These are phyloP conservation scores for Cordilura impudica DNA, from an alignment of 2,888 invertebrate genomes.

Conservation along the genomic window DNA sequence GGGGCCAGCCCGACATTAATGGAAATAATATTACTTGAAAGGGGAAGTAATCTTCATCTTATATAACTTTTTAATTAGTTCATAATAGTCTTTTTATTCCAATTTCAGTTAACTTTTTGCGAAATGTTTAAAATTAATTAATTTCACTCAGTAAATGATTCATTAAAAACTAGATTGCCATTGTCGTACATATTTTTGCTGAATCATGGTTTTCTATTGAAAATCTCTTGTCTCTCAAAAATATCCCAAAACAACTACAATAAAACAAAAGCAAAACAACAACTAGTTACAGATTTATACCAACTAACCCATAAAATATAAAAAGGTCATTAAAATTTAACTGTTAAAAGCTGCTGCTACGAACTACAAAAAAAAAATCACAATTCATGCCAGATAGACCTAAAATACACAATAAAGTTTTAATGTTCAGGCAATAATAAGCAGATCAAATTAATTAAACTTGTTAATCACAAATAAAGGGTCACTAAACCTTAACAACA, in stretches of 20 bases:
- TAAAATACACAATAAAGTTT: not conserved
- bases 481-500: not conserved
- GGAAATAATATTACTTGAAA: too few species aligned
- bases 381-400: not conserved
- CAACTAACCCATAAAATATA: not conserved
- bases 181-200: not conserved
- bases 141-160: constrained; percentile 1
- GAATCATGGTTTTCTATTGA: not conserved
- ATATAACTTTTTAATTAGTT: too few species aligned
- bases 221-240: not conserved
- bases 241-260: constrained; percentile 14
- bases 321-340: constrained; percentile 40
- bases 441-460: constrained; percentile 24
- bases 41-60: too few species aligned
- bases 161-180: not conserved
- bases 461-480: constrained; percentile 5
- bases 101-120: not conserved
- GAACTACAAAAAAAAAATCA: not conserved
- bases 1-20: too few species aligned
- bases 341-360: constrained; percentile 32
- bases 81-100: too few species aligned
- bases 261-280: not conserved
- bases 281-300: constrained; percentile 9
- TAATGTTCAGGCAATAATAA: not conserved
- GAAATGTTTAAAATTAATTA: not conserved